A percentile compares a stretch with the other conserved stretches of the same genome.
These are phyloP conservation scores for Bedellia somnulentella DNA, from an alignment of 2,888 invertebrate species.

Conservation along the genomic window DNA sequence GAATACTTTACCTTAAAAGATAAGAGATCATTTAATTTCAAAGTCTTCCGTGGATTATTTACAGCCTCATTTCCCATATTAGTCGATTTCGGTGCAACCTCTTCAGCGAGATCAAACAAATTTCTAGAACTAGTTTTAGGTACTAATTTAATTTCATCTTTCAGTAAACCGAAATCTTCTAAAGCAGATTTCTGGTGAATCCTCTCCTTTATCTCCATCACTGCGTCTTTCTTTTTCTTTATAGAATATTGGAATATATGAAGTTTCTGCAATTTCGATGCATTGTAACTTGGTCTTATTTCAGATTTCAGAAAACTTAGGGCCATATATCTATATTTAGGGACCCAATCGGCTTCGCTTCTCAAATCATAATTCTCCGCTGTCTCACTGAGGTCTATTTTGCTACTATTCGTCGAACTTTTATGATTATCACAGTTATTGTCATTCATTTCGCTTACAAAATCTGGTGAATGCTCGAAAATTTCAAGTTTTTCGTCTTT, in stretches of 20 bases:
- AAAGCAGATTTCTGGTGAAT: constrained; percentile 48
- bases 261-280: constrained; percentile 68
- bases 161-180: constrained; percentile 21
- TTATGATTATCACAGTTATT: constrained; percentile 23
- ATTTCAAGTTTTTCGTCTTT: constrained; percentile 20
- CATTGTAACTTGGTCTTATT: constrained; percentile 72
- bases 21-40: constrained; percentile 49
- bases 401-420: constrained; percentile 29
- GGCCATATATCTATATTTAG: constrained; percentile 44
- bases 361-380: constrained; percentile 48
- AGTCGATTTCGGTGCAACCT: too few species aligned
- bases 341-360: constrained; percentile 32
- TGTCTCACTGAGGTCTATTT: constrained; percentile 48
- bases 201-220: constrained; percentile 50
- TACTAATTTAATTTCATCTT: too few species aligned
- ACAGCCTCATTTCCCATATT: too few species aligned
- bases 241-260: constrained; percentile 73
- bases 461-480: constrained; percentile 47
- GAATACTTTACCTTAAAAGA: constrained; percentile 41
- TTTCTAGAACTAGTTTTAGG: too few species aligned
- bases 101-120: too few species aligned
- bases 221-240: constrained; percentile 68
- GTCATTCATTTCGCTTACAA: constrained; percentile 34
- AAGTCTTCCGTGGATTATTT: constrained; percentile 37
- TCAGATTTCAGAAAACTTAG: constrained; percentile 62